Conservation (phyloP, 2,113 vertebrate genomes). For the Lepus timidus region DNA sequence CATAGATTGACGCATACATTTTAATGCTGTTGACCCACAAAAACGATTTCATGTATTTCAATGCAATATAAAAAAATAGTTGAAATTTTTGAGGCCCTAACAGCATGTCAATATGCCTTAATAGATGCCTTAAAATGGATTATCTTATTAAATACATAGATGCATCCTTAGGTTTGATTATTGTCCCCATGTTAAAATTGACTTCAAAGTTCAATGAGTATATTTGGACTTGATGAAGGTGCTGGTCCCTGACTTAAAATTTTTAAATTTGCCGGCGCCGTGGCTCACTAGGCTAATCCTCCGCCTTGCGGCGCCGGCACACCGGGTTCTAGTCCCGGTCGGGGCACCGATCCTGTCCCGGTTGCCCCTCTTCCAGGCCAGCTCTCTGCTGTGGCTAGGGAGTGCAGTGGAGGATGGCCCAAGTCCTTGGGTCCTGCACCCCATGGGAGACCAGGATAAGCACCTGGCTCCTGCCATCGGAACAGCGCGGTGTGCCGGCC, state of each 20-base stretch:
- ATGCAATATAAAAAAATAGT: slow-evolving; percentile 12
- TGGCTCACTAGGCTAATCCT: too few relatives aligned
- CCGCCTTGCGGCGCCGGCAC: too few relatives aligned
- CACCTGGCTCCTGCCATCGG: too few relatives aligned
- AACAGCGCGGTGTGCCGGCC: too few relatives aligned
- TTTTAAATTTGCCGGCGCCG: slow-evolving; percentile 37
- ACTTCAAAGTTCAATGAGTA: not conserved
- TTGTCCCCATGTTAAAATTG: slow-evolving; percentile 37
- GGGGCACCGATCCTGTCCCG: too few relatives aligned
- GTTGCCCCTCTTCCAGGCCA: too few relatives aligned
- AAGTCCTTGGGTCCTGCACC: too few relatives aligned
- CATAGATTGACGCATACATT: slow-evolving; percentile 8
- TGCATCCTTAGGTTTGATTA: not conserved
- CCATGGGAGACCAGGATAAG: too few relatives aligned
- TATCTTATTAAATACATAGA: slow-evolving; percentile 45
- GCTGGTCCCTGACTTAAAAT: not conserved
- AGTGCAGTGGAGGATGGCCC: too few relatives aligned
- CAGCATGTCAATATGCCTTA: not conserved
- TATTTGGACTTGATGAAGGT: slow-evolving; percentile 42
- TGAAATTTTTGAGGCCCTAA: slow-evolving; percentile 16
- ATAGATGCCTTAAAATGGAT: not conserved
- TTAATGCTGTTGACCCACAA: slow-evolving; percentile 23
- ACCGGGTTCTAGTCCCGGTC: too few relatives aligned
- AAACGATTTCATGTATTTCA: slow-evolving; percentile 59
- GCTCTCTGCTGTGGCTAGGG: too few relatives aligned